Percentiles rank a stretch among this genome's conserved stretches.
phyloP scores from a whole-genome alignment of 2,888 invertebrate genomes.

The Idaea dimidiata region DNA sequence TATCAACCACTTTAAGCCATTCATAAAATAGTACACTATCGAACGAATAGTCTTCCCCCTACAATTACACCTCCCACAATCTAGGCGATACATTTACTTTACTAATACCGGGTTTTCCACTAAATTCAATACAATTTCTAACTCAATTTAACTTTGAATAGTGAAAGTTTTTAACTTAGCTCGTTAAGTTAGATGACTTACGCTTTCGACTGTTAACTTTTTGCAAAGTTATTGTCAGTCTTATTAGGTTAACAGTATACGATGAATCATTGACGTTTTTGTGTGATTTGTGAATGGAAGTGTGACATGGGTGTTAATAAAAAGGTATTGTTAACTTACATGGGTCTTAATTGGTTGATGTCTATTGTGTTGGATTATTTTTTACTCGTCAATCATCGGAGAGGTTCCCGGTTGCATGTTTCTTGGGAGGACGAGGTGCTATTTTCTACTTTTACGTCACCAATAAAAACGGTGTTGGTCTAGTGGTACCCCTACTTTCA shows the following conservation, averaged over 20 bases:
- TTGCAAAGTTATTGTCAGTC: slow-evolving; percentile 16
- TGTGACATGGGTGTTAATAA: background rate
- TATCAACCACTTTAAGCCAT: too few species aligned
- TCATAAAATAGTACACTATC: background rate
- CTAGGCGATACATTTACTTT: background rate
- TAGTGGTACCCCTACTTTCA: too few species aligned
- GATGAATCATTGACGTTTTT: background rate
- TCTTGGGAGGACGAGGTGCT: too few species aligned
- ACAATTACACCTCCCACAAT: background rate
- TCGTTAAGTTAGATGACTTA: slow-evolving; percentile 29
- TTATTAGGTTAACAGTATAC: background rate
- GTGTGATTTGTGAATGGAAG: background rate
- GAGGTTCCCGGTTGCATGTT: too few species aligned
- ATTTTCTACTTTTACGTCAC: too few species aligned
- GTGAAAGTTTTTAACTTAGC: slow-evolving; percentile 23
- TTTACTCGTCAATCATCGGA: too few species aligned
- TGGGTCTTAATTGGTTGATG: background rate
- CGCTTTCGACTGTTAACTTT: slow-evolving; percentile 21
- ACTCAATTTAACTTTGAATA: slow-evolving; percentile 19
- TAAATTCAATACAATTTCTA: slow-evolving; percentile 16
- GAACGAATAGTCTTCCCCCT: background rate
- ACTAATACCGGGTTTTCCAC: background rate
- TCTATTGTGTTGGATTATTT: too few species aligned
- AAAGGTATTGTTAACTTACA: background rate
- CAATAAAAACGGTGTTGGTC: too few species aligned